phyloP scores from a whole-genome alignment of 2,113 vertebrate genomes.

The Talpa occidentalis region DNA sequence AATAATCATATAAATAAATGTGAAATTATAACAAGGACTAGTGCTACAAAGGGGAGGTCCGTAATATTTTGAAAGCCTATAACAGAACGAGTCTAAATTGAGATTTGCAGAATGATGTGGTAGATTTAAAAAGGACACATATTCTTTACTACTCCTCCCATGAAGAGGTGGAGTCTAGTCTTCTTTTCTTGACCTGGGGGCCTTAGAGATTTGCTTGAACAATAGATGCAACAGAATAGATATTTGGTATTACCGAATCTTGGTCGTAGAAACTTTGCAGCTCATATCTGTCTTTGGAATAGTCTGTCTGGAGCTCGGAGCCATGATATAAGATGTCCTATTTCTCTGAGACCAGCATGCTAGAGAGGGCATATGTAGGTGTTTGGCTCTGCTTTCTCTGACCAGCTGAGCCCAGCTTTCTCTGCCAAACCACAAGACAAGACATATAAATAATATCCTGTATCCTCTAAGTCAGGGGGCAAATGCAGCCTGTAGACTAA shows the following conservation, averaged over 20 bases:
- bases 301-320: background rate
- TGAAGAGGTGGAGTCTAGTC: background rate
- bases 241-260: background rate
- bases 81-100: background rate
- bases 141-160: background rate
- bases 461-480: background rate
- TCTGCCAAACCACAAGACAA: background rate
- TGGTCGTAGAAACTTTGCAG: background rate
- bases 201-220: background rate
- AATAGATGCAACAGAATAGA: background rate
- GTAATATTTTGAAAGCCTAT: background rate
- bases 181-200: background rate
- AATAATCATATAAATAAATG: background rate
- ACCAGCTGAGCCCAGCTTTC: background rate
- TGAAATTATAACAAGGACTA: background rate
- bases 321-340: background rate
- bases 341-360: background rate
- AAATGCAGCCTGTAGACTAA: background rate
- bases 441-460: background rate
- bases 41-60: background rate
- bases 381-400: background rate
- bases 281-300: background rate
- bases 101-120: background rate
- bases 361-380: background rate
- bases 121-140: background rate